Evolutionary conservation across 2,888 invertebrate species (phyloP).

Genomic region (Calameuta pallipes): DNA sequence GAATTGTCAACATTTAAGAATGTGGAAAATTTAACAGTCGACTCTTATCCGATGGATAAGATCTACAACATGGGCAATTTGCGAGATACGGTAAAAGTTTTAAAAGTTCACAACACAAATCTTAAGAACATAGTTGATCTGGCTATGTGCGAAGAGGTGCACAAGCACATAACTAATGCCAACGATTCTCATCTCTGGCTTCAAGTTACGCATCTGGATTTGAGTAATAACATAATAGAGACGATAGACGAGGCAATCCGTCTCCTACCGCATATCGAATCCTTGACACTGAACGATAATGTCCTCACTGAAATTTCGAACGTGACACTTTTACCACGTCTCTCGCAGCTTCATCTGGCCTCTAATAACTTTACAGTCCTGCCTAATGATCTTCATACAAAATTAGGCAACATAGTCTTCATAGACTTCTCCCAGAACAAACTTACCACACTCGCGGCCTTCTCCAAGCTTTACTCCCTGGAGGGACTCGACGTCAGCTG

Average conservation of each 20-base stretch:
- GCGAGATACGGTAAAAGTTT: conserved; percentile 73
- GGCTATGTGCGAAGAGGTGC: conserved; percentile 85
- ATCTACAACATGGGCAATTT: conserved; percentile 72
- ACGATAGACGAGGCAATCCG: conserved; percentile 85
- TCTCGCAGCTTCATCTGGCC: conserved; percentile 79
- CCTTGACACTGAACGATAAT: conserved; percentile 82
- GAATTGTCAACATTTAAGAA: conserved; percentile 87
- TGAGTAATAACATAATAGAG: conserved; percentile 82
- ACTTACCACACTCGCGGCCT: conserved; percentile 77
- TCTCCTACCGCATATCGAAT: conserved; percentile 78
- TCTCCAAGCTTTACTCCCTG: conserved; percentile 87
- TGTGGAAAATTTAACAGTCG: conserved; percentile 77
- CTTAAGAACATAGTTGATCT: conserved; percentile 81
- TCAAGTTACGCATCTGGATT: conserved; percentile 77
- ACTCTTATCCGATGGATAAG: conserved; percentile 76
- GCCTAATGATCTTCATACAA: conserved; percentile 83
- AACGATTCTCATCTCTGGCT: conserved; percentile 75
- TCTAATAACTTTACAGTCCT: conserved; percentile 81
- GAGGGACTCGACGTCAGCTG: conserved; percentile 88
- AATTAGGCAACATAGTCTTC: conserved; percentile 88
- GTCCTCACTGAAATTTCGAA: conserved; percentile 79
- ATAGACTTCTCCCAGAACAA: conserved; percentile 89
- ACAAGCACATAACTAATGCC: conserved; percentile 71
- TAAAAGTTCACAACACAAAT: conserved; percentile 76
- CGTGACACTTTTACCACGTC: conserved; percentile 81